Percentiles rank a stretch among this genome's conserved stretches.
phyloP scores from a whole-genome alignment of 1,140 invertebrate species.

The Anagrus nilaparvatae region DNA sequence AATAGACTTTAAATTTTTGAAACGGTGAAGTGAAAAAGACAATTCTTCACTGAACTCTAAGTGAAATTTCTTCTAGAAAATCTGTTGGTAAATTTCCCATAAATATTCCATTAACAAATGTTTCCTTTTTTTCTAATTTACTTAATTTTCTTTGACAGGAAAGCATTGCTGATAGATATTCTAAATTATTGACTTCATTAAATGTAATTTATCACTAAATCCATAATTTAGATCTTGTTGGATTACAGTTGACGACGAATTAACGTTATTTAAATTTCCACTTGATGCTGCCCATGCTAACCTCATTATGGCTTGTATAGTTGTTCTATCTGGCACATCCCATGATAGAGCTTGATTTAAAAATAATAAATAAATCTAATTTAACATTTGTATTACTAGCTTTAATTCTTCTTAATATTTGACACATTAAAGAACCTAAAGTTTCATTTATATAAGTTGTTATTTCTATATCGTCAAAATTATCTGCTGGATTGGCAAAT shows the following conservation, averaged over 20 bases:
- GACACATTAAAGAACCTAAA: conserved; percentile 65
- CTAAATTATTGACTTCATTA: no score
- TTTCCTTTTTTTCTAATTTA: no score
- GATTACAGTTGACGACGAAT: conserved; percentile 54
- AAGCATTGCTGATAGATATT: no score
- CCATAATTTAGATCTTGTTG: no score
- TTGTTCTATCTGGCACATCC: conserved; percentile 55
- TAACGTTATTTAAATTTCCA: conserved; percentile 56
- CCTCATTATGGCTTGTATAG: conserved; percentile 59
- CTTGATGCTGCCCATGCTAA: conserved; percentile 70
- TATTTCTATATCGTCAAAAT: conserved; percentile 86
- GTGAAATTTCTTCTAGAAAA: no score
- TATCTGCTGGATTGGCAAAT: conserved; percentile 81
- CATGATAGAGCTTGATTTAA: conserved; percentile 62
- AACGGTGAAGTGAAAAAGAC: no score
- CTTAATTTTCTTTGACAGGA: no score
- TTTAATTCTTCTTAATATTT: conserved; percentile 66
- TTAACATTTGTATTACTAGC: conserved; percentile 59
- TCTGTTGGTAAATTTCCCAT: no score
- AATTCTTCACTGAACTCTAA: no score
- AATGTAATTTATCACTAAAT: no score
- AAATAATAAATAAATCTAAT: conserved; percentile 83
- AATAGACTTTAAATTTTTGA: no score
- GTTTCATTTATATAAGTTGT: conserved; percentile 93
- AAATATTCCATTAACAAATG: no score